Conservation (phyloP, 2,113 vertebrate species). For the Vimba vimba region DNA sequence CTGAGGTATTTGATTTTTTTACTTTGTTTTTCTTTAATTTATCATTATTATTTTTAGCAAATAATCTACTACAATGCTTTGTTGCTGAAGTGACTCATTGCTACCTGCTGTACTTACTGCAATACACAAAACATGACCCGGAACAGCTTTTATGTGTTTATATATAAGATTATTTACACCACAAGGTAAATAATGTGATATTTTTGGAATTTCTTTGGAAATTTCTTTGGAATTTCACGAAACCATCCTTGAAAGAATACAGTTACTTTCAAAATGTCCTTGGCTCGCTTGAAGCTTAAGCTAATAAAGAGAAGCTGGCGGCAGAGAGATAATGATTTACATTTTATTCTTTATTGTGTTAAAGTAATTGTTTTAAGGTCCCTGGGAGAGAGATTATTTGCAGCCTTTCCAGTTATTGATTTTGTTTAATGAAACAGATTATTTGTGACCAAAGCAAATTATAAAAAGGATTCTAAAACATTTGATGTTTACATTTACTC, state of each 20-base stretch:
- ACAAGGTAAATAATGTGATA: not conserved
- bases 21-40: constrained; percentile 60
- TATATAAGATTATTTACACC: not conserved
- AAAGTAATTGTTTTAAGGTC: not conserved
- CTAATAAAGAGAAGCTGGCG: constrained; percentile 7
- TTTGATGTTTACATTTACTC: not conserved
- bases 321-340: not conserved
- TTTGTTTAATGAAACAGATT: not conserved
- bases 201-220: no score
- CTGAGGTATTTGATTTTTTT: constrained; percentile 80
- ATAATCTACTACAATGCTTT: constrained; percentile 67
- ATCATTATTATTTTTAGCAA: constrained; percentile 12
- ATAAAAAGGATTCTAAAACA: not conserved
- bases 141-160: not conserved
- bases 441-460: not conserved
- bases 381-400: not conserved
- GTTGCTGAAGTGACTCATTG: constrained; percentile 64
- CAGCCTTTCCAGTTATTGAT: not conserved
- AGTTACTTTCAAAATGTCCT: not conserved
- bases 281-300: not conserved
- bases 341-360: not conserved
- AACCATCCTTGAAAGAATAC: not conserved
- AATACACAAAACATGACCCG: not conserved
- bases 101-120: constrained; percentile 64
- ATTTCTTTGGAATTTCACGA: no score